phyloP scores from a whole-genome alignment of 37 sponge, comb jelly and placozoan genomes.

The Spongilla lacustris region DNA sequence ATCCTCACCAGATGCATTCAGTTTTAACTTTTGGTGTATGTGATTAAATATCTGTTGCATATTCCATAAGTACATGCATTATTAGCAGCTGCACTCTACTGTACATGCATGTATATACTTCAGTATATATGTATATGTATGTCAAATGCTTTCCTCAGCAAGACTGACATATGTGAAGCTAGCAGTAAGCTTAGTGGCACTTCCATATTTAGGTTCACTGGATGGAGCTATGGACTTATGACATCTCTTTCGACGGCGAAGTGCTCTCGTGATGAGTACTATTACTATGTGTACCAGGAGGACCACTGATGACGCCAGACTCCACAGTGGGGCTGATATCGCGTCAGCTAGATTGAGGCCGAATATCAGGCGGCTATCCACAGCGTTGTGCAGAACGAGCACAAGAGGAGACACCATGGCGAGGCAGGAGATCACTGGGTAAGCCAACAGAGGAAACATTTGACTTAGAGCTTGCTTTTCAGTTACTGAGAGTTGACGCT shows the following conservation, averaged over 20 bases:
- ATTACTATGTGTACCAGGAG: neutral
- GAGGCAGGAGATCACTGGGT: neutral
- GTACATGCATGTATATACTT: too few relatives aligned
- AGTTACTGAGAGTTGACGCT: neutral
- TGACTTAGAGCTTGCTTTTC: neutral
- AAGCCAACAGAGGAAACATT: neutral
- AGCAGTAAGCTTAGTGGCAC: too few relatives aligned
- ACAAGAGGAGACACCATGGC: neutral
- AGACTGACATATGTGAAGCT: too few relatives aligned
- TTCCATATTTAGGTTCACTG: neutral
- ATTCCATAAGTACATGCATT: too few relatives aligned
- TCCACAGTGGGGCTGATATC: neutral
- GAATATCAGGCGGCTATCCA: neutral
- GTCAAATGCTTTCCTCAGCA: too few relatives aligned
- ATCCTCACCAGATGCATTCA: too few relatives aligned
- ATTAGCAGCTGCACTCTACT: too few relatives aligned
- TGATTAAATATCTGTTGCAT: too few relatives aligned
- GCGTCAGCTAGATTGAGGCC: neutral
- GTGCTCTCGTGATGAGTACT: neutral
- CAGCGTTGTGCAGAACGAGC: neutral
- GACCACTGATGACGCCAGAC: neutral
- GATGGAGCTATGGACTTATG: neutral
- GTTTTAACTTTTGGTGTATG: too few relatives aligned
- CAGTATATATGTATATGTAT: too few relatives aligned
- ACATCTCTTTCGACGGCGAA: neutral